phyloP scores from a whole-genome alignment of 2,797 vertebrate genomes.

The Cyclopterus lumpus region DNA sequence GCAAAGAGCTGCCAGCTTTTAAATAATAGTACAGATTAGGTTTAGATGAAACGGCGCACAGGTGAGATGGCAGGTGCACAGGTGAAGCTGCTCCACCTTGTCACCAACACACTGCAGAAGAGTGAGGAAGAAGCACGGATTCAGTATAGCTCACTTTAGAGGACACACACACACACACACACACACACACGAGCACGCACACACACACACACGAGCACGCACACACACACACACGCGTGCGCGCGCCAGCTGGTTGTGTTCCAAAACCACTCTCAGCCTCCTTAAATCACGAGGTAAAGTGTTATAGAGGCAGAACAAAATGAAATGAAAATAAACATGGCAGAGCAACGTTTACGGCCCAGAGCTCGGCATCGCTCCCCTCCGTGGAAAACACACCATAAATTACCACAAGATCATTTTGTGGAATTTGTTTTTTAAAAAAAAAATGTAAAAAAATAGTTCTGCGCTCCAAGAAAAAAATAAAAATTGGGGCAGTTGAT shows the following conservation, averaged over 20 bases:
- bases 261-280: slow-evolving; percentile 70
- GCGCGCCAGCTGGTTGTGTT: slow-evolving; percentile 65
- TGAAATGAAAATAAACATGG: slow-evolving; percentile 82
- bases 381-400: slow-evolving; percentile 77
- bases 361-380: slow-evolving; percentile 79
- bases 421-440: slow-evolving; percentile 73
- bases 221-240: slow-evolving; percentile 2
- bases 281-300: slow-evolving; percentile 80
- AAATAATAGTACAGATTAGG: neutral
- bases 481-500: slow-evolving; percentile 70
- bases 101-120: slow-evolving; percentile 6
- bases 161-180: slow-evolving; percentile 19
- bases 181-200: slow-evolving; percentile 6
- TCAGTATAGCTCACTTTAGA: slow-evolving; percentile 26
- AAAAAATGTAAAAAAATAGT: slow-evolving; percentile 55
- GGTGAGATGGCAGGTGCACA: slow-evolving; percentile 39
- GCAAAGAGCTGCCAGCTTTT: neutral
- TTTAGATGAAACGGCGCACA: neutral
- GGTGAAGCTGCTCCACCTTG: slow-evolving; percentile 20
- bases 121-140: slow-evolving; percentile 12
- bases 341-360: slow-evolving; percentile 77
- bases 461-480: slow-evolving; percentile 57
- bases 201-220: too few species aligned
- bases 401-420: slow-evolving; percentile 78
- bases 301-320: slow-evolving; percentile 78